Conservation (phyloP, 2,888 invertebrate genomes). For the Andrena dorsata region DNA sequence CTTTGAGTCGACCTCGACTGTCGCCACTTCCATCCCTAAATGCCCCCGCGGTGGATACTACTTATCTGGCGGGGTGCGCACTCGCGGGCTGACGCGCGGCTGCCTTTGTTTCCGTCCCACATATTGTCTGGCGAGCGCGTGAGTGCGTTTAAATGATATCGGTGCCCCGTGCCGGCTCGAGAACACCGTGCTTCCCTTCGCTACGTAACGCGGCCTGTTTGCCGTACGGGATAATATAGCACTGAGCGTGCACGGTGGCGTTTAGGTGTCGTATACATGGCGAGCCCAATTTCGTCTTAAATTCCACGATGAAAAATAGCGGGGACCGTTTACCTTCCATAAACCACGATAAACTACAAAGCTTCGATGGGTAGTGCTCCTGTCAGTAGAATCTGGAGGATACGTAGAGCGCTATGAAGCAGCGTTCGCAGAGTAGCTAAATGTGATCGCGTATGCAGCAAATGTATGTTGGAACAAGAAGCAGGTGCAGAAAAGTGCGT, state of each 20-base stretch:
- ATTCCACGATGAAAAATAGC: too few species aligned
- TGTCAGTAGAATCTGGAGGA: not conserved
- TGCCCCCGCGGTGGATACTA: slow-evolving; percentile 59
- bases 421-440: not conserved
- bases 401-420: not conserved
- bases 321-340: too few species aligned
- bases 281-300: not conserved
- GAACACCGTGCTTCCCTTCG: slow-evolving; percentile 33
- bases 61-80: slow-evolving; percentile 69
- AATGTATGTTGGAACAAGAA: not conserved
- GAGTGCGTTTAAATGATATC: slow-evolving; percentile 56
- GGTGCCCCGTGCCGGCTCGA: slow-evolving; percentile 28
- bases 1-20: slow-evolving; percentile 54
- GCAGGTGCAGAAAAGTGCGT: slow-evolving; percentile 18
- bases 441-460: not conserved
- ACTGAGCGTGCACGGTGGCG: not conserved
- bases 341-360: not conserved
- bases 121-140: slow-evolving; percentile 63
- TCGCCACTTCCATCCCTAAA: slow-evolving; percentile 33
- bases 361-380: not conserved
- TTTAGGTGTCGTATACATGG: slow-evolving; percentile 12
- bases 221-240: slow-evolving; percentile 21
- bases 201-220: slow-evolving; percentile 25
- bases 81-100: slow-evolving; percentile 49
- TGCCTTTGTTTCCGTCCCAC: slow-evolving; percentile 68